Evolutionary conservation across 2,113 vertebrate genomes (phyloP).

Genomic region (Okapia johnstoni): DNA sequence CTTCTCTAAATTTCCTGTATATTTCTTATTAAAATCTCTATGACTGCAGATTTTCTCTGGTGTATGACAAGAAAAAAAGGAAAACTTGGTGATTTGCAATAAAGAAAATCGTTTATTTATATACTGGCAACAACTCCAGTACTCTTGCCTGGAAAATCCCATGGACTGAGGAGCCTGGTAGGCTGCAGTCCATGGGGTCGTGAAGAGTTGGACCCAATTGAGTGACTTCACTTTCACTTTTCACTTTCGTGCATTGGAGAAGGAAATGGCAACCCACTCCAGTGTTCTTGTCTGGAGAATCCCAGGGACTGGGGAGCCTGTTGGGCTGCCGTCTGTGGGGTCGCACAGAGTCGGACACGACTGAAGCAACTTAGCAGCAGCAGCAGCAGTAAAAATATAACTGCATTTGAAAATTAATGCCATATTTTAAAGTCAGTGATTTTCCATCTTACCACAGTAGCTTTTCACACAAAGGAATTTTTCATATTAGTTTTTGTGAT

Average conservation of each 20-base stretch:
- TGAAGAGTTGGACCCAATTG: too few relatives aligned
- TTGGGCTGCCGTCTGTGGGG: too few relatives aligned
- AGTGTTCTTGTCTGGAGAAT: too few relatives aligned
- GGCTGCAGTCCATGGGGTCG: too few relatives aligned
- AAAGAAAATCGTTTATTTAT: neutral
- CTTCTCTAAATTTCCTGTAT: neutral
- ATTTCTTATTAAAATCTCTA: neutral
- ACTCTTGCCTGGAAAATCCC: too few relatives aligned
- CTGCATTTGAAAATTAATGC: neutral
- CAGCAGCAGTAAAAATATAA: neutral
- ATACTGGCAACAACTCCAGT: neutral
- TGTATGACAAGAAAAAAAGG: neutral
- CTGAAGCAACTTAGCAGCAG: too few relatives aligned
- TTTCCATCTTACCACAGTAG: neutral
- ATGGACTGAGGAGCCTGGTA: too few relatives aligned
- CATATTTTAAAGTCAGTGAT: neutral
- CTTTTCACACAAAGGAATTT: neutral
- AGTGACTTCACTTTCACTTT: too few relatives aligned
- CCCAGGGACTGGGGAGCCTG: too few relatives aligned
- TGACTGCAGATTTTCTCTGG: neutral
- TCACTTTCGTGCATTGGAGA: too few relatives aligned
- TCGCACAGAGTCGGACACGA: too few relatives aligned
- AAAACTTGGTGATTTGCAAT: neutral
- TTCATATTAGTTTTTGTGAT: neutral
- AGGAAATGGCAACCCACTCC: too few relatives aligned